Percentiles rank a stretch among this genome's conserved stretches.
Evolutionary conservation across 2,797 vertebrate species (phyloP).

Genomic region (Coccyzus lansbergi): DNA sequence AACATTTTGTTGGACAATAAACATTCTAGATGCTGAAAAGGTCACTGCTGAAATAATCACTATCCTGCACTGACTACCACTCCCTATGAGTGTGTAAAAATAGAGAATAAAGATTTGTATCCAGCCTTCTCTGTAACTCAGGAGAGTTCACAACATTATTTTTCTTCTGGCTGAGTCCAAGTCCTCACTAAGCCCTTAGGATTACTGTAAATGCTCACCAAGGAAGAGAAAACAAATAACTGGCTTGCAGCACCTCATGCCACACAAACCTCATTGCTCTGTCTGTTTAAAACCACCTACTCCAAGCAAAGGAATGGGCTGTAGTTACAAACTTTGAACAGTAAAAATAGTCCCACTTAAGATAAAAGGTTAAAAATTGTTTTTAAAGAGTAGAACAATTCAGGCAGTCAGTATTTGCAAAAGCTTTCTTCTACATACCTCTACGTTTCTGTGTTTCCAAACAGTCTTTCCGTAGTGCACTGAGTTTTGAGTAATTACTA

Average conservation of each 20-base stretch:
- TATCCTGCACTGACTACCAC: neutral
- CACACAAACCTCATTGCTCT: neutral
- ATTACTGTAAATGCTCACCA: neutral
- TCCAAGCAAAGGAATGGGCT: neutral
- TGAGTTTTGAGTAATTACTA: neutral
- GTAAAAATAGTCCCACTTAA: neutral
- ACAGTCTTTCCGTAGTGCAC: neutral
- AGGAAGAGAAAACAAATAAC: neutral
- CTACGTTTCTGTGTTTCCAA: neutral
- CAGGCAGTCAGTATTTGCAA: neutral
- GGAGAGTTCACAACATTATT: neutral
- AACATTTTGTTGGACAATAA: neutral
- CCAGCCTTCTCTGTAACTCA: neutral
- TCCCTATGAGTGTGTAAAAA: neutral
- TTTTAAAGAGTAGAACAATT: neutral
- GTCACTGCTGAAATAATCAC: neutral
- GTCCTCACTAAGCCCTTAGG: neutral
- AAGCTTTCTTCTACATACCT: neutral
- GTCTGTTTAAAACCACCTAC: neutral
- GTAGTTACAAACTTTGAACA: neutral
- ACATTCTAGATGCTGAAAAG: neutral
- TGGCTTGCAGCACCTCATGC: neutral
- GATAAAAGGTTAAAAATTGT: neutral
- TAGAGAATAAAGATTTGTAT: neutral
- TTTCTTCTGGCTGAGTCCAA: neutral